Base-by-base conservation (phyloP, 2,888 invertebrate genomes). In the Antheraea assamensis region DNA sequence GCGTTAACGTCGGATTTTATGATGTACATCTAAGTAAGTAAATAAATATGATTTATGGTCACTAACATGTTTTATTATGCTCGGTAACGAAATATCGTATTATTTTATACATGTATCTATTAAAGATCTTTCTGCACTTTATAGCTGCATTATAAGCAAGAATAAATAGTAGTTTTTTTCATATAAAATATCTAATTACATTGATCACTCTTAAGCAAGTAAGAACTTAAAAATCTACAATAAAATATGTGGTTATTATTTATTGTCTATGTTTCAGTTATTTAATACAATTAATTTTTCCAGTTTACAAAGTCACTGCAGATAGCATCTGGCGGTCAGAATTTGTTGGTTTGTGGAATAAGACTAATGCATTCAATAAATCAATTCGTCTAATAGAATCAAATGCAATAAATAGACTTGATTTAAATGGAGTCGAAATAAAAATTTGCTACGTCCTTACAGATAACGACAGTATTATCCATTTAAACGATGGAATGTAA, bases 401-500 rank as follows among this genome's bases (percentile, higher is more conserved):
- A 0, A 85, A 84, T 8, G 88, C 93, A 10, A 81, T 89, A 75
- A 85, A 95, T 74, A 88, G 96, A 78, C 83, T 87, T 30, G 86
- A 96, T 87, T 87, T 96, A 49, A 80, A 88, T 52, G 88, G 92
- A 70, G 89, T 87, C 58, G 86, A 88, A 79, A 89, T 96, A 31
- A 93, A 92, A 70, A 92, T 95, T 47, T 95, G 95, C 76, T 94
- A 95, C 75, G 96, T 96, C 13, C 85, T 96, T 1, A 96, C 96
- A 4, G 92, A 96, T 79, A 95, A 95, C 76, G 95, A 96, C 78
- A 95, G 95, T 72, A 87, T 95, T 24, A 91, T 95, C 77, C 96
- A 96, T 87, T 88, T 96, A 74, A 89, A 90, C 13, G 96, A 96
- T 87, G 95, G 95, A 87, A 89, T 94, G 96, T 96, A 89, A 90